Conservation (phyloP, 2,113 vertebrate genomes). For the Pachycephala philippinensis region DNA sequence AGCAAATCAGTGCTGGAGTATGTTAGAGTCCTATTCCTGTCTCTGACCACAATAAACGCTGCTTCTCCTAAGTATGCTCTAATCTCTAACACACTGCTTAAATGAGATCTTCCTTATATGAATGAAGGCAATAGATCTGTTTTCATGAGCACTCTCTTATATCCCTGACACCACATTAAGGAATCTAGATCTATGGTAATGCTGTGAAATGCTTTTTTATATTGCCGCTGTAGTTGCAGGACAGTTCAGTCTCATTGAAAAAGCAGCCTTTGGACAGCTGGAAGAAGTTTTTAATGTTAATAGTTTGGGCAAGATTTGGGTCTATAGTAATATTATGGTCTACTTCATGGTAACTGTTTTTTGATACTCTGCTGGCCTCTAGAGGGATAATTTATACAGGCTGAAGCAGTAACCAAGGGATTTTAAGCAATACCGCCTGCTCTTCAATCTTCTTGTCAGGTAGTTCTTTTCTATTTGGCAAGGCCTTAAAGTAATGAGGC, state of each 20-base stretch:
- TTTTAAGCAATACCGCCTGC: not conserved
- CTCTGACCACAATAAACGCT: not conserved
- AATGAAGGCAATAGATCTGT: not conserved
- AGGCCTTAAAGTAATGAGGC: not conserved
- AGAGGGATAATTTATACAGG: constrained; percentile 40
- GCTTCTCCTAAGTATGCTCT: not conserved
- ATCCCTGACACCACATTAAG: not conserved
- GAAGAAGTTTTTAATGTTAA: not conserved
- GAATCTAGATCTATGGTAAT: not conserved
- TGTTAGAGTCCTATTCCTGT: not conserved
- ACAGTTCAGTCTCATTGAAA: not conserved
- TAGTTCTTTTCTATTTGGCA: not conserved
- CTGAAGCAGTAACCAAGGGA: not conserved
- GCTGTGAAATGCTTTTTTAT: not conserved
- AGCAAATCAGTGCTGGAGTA: not conserved
- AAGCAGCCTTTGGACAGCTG: not conserved
- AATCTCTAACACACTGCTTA: not conserved
- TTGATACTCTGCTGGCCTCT: constrained; percentile 73
- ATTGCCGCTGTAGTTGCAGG: not conserved
- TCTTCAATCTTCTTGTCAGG: not conserved
- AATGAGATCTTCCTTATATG: not conserved
- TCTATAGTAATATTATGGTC: not conserved
- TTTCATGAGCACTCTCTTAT: not conserved
- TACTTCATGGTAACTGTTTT: not conserved
- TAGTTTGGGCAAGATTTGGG: not conserved